These are phyloP conservation scores for Euclidia mi DNA, from an alignment of 2,888 invertebrate species.

Conservation along the genomic window DNA sequence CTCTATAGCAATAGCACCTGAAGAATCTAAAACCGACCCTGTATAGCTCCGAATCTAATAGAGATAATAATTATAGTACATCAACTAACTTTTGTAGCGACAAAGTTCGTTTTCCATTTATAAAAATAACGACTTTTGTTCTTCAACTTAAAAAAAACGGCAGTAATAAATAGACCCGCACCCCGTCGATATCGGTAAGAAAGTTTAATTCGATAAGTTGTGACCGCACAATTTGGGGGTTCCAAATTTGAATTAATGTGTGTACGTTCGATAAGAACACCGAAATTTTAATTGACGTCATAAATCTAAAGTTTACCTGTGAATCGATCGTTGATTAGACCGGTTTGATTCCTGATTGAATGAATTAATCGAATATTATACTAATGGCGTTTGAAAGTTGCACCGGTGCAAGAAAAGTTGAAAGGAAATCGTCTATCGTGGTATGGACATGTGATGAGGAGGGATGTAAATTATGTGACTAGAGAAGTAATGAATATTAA, in stretches of 20 bases:
- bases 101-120: too few relatives aligned
- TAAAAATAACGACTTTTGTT: not conserved
- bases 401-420: too few relatives aligned
- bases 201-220: constrained; percentile 56
- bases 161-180: constrained; percentile 28
- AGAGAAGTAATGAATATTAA: too few relatives aligned
- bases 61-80: too few relatives aligned
- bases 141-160: constrained; percentile 15
- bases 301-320: constrained; percentile 53
- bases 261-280: constrained; percentile 45
- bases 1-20: too few relatives aligned
- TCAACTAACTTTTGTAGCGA: too few relatives aligned
- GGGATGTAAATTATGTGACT: too few relatives aligned
- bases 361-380: constrained; percentile 18
- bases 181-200: constrained; percentile 39
- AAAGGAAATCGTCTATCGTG: too few relatives aligned
- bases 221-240: constrained; percentile 25
- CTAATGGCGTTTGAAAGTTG: constrained; percentile 6
- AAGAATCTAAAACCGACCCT: too few relatives aligned
- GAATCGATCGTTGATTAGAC: constrained; percentile 48
- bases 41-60: too few relatives aligned
- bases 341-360: constrained; percentile 21
- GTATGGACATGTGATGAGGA: too few relatives aligned
- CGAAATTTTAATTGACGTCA: constrained; percentile 49
- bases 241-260: constrained; percentile 47